These are phyloP conservation scores for Lepeophtheirus salmonis DNA, from an alignment of 1,140 invertebrate species.

Conservation along the genomic window DNA sequence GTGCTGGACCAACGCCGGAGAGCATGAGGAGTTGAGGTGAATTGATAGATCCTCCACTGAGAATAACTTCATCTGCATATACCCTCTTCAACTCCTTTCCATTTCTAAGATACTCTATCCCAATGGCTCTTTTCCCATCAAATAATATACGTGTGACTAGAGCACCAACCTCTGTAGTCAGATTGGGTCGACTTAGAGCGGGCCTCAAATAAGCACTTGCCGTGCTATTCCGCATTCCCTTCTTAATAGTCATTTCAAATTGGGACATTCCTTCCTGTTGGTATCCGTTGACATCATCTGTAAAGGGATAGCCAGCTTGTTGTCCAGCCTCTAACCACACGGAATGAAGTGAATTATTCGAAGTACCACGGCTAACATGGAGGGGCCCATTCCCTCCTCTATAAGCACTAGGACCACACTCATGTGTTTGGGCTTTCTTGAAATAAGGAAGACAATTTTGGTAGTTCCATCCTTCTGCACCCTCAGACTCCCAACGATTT, in stretches of 20 bases:
- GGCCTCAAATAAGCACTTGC: constrained; percentile 43
- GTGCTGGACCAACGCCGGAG: constrained; percentile 37
- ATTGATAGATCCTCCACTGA: constrained; percentile 38
- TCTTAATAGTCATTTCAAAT: constrained; percentile 24
- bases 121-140: constrained; percentile 11
- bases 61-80: constrained; percentile 26
- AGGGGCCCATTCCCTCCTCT: constrained; percentile 14
- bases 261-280: constrained; percentile 1
- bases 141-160: constrained; percentile 4
- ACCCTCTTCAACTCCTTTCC: neutral
- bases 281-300: constrained; percentile 17
- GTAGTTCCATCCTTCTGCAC: constrained; percentile 52
- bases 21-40: constrained; percentile 37
- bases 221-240: constrained; percentile 35
- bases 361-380: constrained; percentile 9
- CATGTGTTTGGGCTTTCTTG: constrained; percentile 21
- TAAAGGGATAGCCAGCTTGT: constrained; percentile 17
- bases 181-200: constrained; percentile 24
- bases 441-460: constrained; percentile 32
- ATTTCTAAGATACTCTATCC: neutral
- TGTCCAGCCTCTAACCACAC: constrained; percentile 13
- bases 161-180: neutral
- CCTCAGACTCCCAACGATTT: constrained; percentile 42
- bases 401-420: constrained; percentile 11
- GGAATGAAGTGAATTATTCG: constrained; percentile 2